Percentiles rank a stretch among this genome's conserved stretches.
Conservation (phyloP, 2,797 vertebrate genomes). For the Sebastes kiyomatsui region DNA sequence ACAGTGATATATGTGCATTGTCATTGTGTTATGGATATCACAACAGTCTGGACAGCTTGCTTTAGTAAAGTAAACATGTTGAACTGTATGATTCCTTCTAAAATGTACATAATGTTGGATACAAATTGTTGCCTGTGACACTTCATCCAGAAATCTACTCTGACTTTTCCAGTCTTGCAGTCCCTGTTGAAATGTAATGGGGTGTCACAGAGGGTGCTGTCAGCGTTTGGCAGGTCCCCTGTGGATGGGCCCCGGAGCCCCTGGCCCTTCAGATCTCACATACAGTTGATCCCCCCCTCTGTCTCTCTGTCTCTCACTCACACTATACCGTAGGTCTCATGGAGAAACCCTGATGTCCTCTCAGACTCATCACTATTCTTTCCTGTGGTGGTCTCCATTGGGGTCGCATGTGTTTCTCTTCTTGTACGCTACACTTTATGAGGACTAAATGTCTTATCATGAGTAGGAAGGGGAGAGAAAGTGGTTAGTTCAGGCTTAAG, state of each 20-base stretch:
- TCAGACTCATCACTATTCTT: conserved; percentile 49
- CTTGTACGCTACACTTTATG: not conserved
- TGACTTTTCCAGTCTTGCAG: not conserved
- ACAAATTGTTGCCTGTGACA: not conserved
- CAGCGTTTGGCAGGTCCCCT: conserved; percentile 55
- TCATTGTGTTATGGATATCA: not conserved
- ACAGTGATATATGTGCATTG: not conserved
- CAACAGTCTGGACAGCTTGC: not conserved
- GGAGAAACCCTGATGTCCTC: conserved; percentile 38
- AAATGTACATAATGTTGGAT: not conserved
- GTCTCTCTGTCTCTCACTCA: not conserved
- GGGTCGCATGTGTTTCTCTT: not conserved
- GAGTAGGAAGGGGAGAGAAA: not conserved
- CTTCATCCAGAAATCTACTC: not conserved
- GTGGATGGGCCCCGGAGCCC: conserved; percentile 15
- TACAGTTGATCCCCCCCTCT: conserved; percentile 9
- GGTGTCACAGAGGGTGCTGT: conserved; percentile 48
- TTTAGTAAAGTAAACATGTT: not conserved
- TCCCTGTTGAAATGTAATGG: conserved; percentile 34
- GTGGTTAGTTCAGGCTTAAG: not conserved
- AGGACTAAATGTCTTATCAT: conserved; percentile 2
- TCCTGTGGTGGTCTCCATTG: conserved; percentile 22
- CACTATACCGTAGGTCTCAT: not conserved
- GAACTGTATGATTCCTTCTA: not conserved
- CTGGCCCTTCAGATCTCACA: conserved; percentile 24